These are phyloP conservation scores for Melanostigma gelatinosum DNA, from an alignment of 2,113 vertebrate genomes.

Conservation along the genomic window DNA sequence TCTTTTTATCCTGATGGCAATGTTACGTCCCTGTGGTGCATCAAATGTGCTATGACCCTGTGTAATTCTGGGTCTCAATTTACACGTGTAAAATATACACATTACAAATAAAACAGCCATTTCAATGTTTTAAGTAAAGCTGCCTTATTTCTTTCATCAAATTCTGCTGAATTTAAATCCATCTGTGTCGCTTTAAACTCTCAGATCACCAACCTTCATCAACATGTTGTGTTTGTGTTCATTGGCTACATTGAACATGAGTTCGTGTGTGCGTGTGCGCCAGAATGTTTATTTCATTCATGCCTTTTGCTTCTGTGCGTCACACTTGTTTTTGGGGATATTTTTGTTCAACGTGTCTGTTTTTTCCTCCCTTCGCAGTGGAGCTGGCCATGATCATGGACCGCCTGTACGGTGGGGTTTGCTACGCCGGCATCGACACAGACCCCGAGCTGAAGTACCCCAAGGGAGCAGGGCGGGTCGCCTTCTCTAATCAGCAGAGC, in stretches of 20 bases:
- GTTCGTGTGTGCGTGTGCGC: neutral
- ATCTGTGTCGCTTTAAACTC: constrained; percentile 34
- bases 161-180: constrained; percentile 27
- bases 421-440: constrained; percentile 99
- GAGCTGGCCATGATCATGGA: constrained; percentile 99
- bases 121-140: constrained; percentile 4
- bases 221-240: constrained; percentile 18
- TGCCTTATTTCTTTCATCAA: constrained; percentile 23
- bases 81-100: neutral
- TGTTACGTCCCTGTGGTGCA: constrained; percentile 5
- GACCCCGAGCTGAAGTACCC: constrained; percentile 99
- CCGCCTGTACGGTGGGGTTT: constrained; percentile 96
- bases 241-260: constrained; percentile 3
- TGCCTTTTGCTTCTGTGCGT: neutral
- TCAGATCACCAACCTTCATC: constrained; percentile 41
- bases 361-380: constrained; percentile 81
- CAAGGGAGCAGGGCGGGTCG: constrained; percentile 97
- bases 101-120: neutral
- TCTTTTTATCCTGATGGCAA: constrained; percentile 22
- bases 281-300: neutral
- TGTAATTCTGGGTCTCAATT: constrained; percentile 6
- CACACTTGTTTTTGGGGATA: constrained; percentile 11
- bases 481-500: constrained; percentile 99
- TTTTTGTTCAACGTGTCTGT: neutral
- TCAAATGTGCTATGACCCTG: constrained; percentile 21